A percentile compares a stretch with the other conserved stretches of the same genome.
phyloP scores from a whole-genome alignment of 2,888 invertebrate species.

The Panopea generosa region DNA sequence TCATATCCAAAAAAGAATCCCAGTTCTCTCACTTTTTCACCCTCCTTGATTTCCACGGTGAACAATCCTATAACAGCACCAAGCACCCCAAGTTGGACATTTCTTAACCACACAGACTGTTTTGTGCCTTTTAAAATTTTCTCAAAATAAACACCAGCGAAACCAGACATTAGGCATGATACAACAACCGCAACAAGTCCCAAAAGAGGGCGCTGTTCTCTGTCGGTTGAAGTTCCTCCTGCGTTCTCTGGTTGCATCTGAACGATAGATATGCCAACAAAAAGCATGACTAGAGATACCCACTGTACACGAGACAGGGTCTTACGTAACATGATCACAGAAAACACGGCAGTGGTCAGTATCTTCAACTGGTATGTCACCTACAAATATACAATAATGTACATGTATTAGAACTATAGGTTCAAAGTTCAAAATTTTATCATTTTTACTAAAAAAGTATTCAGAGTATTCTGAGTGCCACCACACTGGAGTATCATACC shows the following conservation, averaged over 20 bases:
- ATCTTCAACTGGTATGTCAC: slow-evolving; percentile 87
- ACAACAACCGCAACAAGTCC: slow-evolving; percentile 82
- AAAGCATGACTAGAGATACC: slow-evolving; percentile 85
- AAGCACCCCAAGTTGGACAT: slow-evolving; percentile 96
- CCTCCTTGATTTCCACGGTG: slow-evolving; percentile 89
- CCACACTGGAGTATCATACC: too few species aligned
- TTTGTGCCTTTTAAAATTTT: slow-evolving; percentile 95
- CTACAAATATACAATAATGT: slow-evolving; percentile 74
- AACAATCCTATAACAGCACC: slow-evolving; percentile 95
- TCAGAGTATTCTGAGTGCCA: too few species aligned
- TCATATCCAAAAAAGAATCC: slow-evolving; percentile 91
- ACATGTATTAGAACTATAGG: background rate
- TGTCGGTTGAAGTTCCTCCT: background rate
- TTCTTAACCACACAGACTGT: slow-evolving; percentile 96
- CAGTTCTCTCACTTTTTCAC: slow-evolving; percentile 83
- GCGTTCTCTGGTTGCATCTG: slow-evolving; percentile 83
- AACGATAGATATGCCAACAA: slow-evolving; percentile 86
- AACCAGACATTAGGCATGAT: slow-evolving; percentile 95
- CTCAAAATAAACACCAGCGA: slow-evolving; percentile 99
- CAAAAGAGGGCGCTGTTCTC: slow-evolving; percentile 74
- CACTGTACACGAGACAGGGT: slow-evolving; percentile 85
- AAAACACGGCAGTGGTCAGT: slow-evolving; percentile 87
- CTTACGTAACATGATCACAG: slow-evolving; percentile 85
- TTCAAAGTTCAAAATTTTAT: background rate
- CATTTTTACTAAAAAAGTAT: too few species aligned